phyloP scores from a whole-genome alignment of 2,113 vertebrate species.

The Periophthalmodon schlosseri region DNA sequence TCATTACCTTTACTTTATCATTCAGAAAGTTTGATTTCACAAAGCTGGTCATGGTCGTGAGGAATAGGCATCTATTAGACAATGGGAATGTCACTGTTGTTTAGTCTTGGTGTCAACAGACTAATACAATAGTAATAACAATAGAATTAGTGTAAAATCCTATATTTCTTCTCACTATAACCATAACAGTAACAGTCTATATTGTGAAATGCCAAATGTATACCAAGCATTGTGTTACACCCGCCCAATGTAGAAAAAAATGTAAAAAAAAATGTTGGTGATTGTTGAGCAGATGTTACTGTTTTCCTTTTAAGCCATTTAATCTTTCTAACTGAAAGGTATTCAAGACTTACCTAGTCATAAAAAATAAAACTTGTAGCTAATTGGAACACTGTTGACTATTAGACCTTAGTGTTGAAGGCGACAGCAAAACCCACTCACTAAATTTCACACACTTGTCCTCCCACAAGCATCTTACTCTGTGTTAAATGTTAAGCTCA shows the following conservation, averaged over 20 bases:
- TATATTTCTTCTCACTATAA: too few species aligned
- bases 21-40: too few species aligned
- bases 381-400: neutral
- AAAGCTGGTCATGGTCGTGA: too few species aligned
- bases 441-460: neutral
- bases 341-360: neutral
- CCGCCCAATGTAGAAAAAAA: neutral
- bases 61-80: too few species aligned
- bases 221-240: neutral
- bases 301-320: neutral
- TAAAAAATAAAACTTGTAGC: neutral
- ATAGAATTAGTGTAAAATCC: too few species aligned
- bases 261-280: neutral
- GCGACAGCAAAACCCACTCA: constrained; percentile 5
- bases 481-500: constrained; percentile 24
- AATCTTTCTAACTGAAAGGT: neutral
- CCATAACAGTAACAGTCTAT: too few species aligned
- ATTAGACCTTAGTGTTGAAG: neutral
- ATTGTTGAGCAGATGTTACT: neutral
- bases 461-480: constrained; percentile 1
- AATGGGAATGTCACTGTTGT: too few species aligned
- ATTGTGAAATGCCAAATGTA: neutral
- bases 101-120: neutral
- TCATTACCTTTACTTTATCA: too few species aligned
- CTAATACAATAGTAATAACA: too few species aligned